Evolutionary conservation across 2,113 vertebrate genomes (phyloP).

Genomic region (Lasiurus borealis): DNA sequence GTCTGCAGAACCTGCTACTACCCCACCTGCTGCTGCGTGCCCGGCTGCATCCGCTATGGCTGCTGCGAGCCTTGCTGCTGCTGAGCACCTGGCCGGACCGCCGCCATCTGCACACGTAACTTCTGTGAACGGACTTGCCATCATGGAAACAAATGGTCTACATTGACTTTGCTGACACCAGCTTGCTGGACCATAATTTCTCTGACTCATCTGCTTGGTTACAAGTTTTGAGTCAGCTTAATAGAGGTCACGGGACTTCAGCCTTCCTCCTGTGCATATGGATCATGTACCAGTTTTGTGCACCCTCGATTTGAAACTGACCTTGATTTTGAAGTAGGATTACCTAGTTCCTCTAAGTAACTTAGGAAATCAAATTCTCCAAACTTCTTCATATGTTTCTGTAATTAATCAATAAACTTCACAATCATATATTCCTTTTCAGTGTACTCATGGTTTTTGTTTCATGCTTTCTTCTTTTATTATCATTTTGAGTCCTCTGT

Average conservation of each 20-base stretch:
- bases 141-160: too few relatives aligned
- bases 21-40: too few relatives aligned
- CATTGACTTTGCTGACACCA: too few relatives aligned
- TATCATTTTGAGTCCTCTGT: not conserved
- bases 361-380: not conserved
- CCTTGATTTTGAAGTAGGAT: not conserved
- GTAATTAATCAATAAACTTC: not conserved
- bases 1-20: too few relatives aligned
- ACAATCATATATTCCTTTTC: not conserved
- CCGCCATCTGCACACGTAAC: too few relatives aligned
- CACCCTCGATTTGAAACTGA: not conserved
- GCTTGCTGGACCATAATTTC: not conserved
- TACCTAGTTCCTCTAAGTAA: not conserved
- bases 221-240: not conserved
- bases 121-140: too few relatives aligned
- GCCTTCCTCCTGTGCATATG: not conserved
- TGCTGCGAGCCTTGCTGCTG: not conserved
- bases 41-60: too few relatives aligned
- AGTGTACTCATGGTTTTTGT: not conserved
- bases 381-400: not conserved
- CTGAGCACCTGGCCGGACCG: not conserved
- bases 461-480: not conserved
- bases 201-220: not conserved
- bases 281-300: not conserved
- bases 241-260: not conserved